Conservation (phyloP, 2,888 invertebrate genomes). For the Philhelius pedissequus region DNA sequence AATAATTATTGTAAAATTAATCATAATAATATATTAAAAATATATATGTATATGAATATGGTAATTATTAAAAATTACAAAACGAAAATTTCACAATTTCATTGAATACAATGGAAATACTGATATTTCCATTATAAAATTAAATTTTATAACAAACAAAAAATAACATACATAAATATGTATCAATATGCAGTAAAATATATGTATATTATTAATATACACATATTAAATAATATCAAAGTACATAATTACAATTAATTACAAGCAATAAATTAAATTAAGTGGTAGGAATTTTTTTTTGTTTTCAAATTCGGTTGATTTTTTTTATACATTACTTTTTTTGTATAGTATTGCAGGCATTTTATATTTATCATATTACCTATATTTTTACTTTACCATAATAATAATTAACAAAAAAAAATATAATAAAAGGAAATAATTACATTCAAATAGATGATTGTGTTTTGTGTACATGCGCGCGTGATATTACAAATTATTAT, state of each 20-base stretch:
- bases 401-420: not conserved
- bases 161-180: slow-evolving; percentile 8
- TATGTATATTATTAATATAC: slow-evolving; percentile 28
- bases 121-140: slow-evolving; percentile 33
- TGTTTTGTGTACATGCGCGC: slow-evolving; percentile 17
- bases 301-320: not conserved
- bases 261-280: slow-evolving; percentile 64
- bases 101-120: slow-evolving; percentile 56
- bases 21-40: slow-evolving; percentile 52
- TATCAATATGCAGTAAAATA: slow-evolving; percentile 1
- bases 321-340: not conserved
- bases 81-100: slow-evolving; percentile 13
- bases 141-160: slow-evolving; percentile 29
- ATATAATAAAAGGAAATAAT: not conserved
- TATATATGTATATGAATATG: slow-evolving; percentile 25
- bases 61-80: slow-evolving; percentile 35
- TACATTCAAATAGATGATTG: not conserved
- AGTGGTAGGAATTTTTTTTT: slow-evolving; percentile 48
- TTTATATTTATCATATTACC: not conserved
- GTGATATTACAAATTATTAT: slow-evolving; percentile 7
- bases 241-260: slow-evolving; percentile 50
- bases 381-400: not conserved
- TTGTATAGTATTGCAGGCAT: slow-evolving; percentile 29
- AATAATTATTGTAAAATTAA: slow-evolving; percentile 13
- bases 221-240: slow-evolving; percentile 66